Percentiles rank a stretch among this genome's conserved stretches.
Conservation (phyloP, 2,113 vertebrate species). For the Percopsis transmontana region DNA sequence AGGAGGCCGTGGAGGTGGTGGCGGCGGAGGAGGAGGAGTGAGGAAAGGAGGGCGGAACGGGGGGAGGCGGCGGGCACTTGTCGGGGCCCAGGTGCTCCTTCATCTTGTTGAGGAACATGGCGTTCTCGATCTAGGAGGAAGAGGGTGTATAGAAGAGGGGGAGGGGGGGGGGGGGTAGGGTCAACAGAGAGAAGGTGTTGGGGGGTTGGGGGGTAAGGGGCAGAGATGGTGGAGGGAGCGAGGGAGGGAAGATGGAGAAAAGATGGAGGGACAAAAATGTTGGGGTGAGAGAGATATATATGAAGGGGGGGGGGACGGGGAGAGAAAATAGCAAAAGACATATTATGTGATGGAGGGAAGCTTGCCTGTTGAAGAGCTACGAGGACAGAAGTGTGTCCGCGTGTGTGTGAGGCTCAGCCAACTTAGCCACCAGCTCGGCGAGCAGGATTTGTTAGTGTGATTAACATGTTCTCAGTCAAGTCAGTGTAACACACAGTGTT, state of each 20-base stretch:
- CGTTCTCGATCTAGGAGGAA: conserved; percentile 89
- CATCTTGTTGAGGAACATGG: conserved; percentile 98
- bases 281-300: conserved; percentile 32
- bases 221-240: conserved; percentile 5
- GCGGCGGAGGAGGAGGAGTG: conserved; percentile 25
- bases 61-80: conserved; percentile 76
- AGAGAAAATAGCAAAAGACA: conserved; percentile 56
- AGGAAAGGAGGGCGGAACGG: conserved; percentile 50
- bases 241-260: conserved; percentile 7
- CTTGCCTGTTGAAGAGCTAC: conserved; percentile 2
- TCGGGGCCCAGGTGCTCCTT: conserved; percentile 94
- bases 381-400: neutral
- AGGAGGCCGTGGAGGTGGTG: conserved; percentile 55
- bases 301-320: conserved; percentile 51
- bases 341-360: conserved; percentile 43
- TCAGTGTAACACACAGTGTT: conserved; percentile 13
- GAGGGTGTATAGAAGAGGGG: conserved; percentile 4
- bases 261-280: conserved; percentile 40
- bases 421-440: conserved; percentile 30
- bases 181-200: neutral
- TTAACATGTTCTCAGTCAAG: conserved; percentile 36
- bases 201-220: neutral
- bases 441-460: conserved; percentile 37
- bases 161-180: neutral
- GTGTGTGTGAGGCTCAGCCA: conserved; percentile 38